These are phyloP conservation scores for Oscheius myriophilus DNA, from an alignment of 2,888 invertebrate species.

Conservation along the genomic window DNA sequence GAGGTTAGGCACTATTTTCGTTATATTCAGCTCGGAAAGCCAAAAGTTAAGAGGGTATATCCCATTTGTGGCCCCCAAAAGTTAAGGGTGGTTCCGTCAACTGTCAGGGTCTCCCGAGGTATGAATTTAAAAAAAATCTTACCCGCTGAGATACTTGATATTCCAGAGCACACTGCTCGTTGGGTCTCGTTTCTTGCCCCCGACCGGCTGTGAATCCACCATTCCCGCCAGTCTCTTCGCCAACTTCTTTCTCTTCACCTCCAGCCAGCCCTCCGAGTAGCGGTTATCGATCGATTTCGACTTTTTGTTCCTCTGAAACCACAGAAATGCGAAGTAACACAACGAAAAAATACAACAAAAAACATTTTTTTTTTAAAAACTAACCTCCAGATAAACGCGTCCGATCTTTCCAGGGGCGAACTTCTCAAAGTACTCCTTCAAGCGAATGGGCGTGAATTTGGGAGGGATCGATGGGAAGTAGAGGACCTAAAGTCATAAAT, in stretches of 20 bases:
- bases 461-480: conserved; percentile 67
- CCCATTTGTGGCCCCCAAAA: too few species aligned
- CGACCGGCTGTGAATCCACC: conserved; percentile 83
- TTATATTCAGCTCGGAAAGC: too few species aligned
- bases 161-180: conserved; percentile 93
- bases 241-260: conserved; percentile 60
- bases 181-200: conserved; percentile 84
- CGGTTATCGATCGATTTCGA: conserved; percentile 31
- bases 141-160: conserved; percentile 89
- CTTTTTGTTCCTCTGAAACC: conserved; percentile 48
- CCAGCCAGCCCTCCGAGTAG: conserved; percentile 69
- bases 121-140: conserved; percentile 40
- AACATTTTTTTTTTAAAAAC: conserved; percentile 1
- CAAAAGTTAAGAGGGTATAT: too few species aligned
- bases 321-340: background rate
- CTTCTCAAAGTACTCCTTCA: conserved; percentile 59
- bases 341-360: background rate
- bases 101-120: too few species aligned
- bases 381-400: conserved; percentile 60
- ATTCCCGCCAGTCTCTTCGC: conserved; percentile 51
- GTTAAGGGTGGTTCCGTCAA: too few species aligned
- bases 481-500: conserved; percentile 45
- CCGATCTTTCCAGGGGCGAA: conserved; percentile 59
- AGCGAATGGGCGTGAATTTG: conserved; percentile 53
- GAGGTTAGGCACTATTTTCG: too few species aligned